Conservation (phyloP, 2,797 vertebrate genomes). For the Hipposideros larvatus region DNA sequence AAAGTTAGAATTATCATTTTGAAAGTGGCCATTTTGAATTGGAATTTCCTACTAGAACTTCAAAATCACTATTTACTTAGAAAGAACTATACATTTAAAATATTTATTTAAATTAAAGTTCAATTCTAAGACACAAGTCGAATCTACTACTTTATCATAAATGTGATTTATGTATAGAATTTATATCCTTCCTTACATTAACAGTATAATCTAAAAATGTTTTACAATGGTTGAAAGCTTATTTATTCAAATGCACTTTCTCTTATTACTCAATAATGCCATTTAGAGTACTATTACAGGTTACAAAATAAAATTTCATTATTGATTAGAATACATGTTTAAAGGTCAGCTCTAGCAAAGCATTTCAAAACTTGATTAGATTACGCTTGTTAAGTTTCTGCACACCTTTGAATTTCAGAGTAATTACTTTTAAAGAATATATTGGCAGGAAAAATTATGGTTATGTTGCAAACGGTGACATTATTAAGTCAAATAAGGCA, state of each 20-base stretch:
- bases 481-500: conserved; percentile 55
- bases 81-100: neutral
- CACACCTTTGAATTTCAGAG: conserved; percentile 73
- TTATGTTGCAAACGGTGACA: conserved; percentile 54
- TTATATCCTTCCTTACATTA: neutral
- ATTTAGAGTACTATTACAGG: conserved; percentile 59
- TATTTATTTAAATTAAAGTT: conserved; percentile 24
- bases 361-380: conserved; percentile 83
- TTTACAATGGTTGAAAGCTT: conserved; percentile 32
- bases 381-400: conserved; percentile 81
- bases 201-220: neutral
- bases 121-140: neutral
- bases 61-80: conserved; percentile 29
- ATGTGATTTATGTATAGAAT: neutral
- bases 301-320: conserved; percentile 81
- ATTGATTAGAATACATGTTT: conserved; percentile 81
- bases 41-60: neutral
- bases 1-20: neutral
- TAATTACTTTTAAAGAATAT: conserved; percentile 76
- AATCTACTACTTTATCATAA: neutral
- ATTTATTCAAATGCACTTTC: conserved; percentile 45
- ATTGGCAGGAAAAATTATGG: conserved; percentile 60
- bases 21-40: neutral
- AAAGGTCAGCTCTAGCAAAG: conserved; percentile 84
- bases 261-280: conserved; percentile 71